Percentiles rank a stretch among this genome's conserved stretches.
Conservation (phyloP, 2,888 invertebrate species). For the Acanthosepion pharaonis region DNA sequence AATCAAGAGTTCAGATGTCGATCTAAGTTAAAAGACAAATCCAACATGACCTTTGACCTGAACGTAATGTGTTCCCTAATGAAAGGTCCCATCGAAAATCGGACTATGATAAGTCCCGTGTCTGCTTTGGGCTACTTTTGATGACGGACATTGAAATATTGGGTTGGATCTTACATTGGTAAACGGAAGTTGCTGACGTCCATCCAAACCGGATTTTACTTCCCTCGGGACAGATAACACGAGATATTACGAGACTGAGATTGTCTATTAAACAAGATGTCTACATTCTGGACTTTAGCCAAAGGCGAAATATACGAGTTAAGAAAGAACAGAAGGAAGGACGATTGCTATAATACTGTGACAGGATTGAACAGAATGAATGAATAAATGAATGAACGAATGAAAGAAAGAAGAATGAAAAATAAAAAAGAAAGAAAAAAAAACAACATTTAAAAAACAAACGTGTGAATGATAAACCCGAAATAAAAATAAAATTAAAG, state of each 20-base stretch:
- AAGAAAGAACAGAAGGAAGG: neutral
- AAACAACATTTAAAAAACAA: no score
- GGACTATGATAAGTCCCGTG: no score
- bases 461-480: no score
- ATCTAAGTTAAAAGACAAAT: no score
- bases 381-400: no score
- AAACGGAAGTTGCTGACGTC: neutral
- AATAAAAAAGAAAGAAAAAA: no score
- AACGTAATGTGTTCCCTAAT: no score
- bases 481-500: no score
- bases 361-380: neutral
- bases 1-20: no score
- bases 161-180: neutral
- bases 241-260: neutral
- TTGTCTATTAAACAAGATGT: neutral
- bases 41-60: no score
- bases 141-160: neutral
- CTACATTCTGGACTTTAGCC: neutral
- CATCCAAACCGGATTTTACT: neutral
- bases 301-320: neutral
- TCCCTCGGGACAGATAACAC: neutral
- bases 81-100: no score
- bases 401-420: no score
- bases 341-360: rapidly evolving
- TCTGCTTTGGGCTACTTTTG: neutral